A percentile compares a stretch with the other conserved stretches of the same genome.
Conservation (phyloP, 2,888 invertebrate species). For the Odontocolon sp. region DNA sequence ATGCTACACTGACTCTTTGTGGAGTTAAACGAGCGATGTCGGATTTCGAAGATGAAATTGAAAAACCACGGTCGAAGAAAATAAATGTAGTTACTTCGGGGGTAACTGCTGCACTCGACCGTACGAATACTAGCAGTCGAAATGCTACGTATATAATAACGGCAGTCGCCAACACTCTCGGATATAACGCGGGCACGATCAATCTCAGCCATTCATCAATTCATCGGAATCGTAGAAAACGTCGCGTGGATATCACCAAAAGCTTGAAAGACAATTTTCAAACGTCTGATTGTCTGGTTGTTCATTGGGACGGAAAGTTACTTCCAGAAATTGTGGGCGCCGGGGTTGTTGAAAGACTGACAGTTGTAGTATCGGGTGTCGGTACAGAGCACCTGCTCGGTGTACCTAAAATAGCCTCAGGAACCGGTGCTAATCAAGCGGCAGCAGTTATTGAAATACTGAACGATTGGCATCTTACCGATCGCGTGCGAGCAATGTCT, state of each 20-base stretch:
- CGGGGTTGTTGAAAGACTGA: neutral
- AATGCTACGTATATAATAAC: conserved; percentile 30
- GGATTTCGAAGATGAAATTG: conserved; percentile 23
- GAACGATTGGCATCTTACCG: neutral
- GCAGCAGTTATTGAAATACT: neutral
- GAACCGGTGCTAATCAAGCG: neutral
- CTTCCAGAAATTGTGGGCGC: neutral
- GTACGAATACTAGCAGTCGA: conserved; percentile 27
- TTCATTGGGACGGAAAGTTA: conserved; percentile 6
- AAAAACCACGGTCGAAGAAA: neutral
- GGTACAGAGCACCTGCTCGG: conserved; percentile 23
- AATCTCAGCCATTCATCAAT: neutral
- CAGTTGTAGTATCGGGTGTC: neutral
- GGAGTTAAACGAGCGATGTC: conserved; percentile 2
- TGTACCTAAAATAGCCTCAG: neutral
- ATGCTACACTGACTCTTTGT: too few species aligned
- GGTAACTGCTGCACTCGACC: conserved; percentile 16
- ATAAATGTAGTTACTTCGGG: conserved; percentile 27
- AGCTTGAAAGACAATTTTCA: neutral
- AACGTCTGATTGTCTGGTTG: neutral
- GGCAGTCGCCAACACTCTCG: conserved; percentile 19
- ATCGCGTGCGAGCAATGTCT: neutral
- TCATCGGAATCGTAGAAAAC: neutral
- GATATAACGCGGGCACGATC: conserved; percentile 23
- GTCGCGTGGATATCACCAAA: neutral